Base-by-base conservation (phyloP, 2,888 invertebrate species). In the Limenitis arthemis region DNA sequence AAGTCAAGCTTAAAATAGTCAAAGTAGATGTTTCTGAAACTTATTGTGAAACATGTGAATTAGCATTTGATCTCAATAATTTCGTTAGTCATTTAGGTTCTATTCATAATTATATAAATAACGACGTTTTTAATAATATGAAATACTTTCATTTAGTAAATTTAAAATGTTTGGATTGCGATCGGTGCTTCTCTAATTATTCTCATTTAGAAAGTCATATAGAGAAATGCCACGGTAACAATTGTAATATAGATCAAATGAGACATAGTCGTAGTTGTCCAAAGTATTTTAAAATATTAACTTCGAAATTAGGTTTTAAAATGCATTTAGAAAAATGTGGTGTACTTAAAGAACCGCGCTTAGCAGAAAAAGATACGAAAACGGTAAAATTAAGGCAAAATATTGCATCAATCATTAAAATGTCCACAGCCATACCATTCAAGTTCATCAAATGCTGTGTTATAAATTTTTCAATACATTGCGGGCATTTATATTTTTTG, bases 361-460 rank as follows among this genome's bases (percentile, higher is more conserved):
- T 47, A 6, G 55, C 47, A 33, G 53, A 32, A 29, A 56, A 40
- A 11, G 50, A 51, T 8, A 56, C 42, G 6, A 56, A 49, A 12
- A 53, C 59, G 0, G 33, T 53, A n/a, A 56, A 50, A 41, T 37
- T 61, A 30, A 51, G 57, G n/a, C 54, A 55, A 20, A 69, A 66
- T 40, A 61, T 70, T 8, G 58, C 62, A 6, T 58, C 54, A 9
- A 55, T 69, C 8, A 48, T 69, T 1, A 67, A 66, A 43, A 66
- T 66, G 61, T 63, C 66, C 0, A 73, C 68, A 1, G 70, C 66
- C 0, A 49, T 71, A 28, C 75, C 73, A 1, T 75, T 75, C 30
- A 70, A 69, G n/a, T 71, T 64, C 52, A 64, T 62, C 12, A 64
- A 62, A 52, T 71, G 70, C 6, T 64, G 61, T 1, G 72, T 65